A percentile compares a stretch with the other conserved stretches of the same genome.
phyloP scores from a whole-genome alignment of 2,113 vertebrate species.

The Nothoprocta perdicaria region DNA sequence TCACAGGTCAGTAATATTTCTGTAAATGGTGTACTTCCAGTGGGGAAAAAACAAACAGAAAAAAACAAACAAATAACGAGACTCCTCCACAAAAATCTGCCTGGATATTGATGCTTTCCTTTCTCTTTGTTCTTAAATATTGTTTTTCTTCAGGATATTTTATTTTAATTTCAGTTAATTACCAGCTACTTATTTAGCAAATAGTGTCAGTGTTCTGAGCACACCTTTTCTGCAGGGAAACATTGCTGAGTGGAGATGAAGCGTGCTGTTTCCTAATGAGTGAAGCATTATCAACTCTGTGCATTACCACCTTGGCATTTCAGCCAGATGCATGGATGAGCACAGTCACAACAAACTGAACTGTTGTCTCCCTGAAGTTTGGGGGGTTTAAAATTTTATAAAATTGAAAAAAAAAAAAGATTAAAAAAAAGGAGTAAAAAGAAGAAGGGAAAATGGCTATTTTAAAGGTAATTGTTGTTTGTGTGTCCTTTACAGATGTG shows the following conservation, averaged over 20 bases:
- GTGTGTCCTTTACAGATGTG: constrained; percentile 5
- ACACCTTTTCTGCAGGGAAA: neutral
- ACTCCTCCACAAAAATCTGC: neutral
- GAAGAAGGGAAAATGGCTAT: neutral
- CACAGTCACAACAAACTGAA: neutral
- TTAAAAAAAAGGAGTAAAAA: neutral
- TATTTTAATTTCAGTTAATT: constrained; percentile 14
- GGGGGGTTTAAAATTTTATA: neutral
- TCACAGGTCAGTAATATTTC: neutral
- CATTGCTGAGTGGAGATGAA: neutral
- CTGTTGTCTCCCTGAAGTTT: neutral
- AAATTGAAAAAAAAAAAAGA: neutral
- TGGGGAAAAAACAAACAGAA: too few relatives aligned
- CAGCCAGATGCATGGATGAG: neutral
- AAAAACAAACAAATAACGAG: too few relatives aligned
- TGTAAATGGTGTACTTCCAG: neutral
- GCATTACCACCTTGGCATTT: neutral
- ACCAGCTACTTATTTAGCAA: neutral
- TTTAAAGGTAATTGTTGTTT: neutral
- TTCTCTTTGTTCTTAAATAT: constrained; percentile 29
- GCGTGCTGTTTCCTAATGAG: neutral
- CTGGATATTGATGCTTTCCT: constrained; percentile 5
- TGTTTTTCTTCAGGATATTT: neutral
- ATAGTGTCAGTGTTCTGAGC: neutral
- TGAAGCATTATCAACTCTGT: neutral